Base-by-base conservation (phyloP, 2,888 invertebrate genomes). In the Cryptocephalus moraei region DNA sequence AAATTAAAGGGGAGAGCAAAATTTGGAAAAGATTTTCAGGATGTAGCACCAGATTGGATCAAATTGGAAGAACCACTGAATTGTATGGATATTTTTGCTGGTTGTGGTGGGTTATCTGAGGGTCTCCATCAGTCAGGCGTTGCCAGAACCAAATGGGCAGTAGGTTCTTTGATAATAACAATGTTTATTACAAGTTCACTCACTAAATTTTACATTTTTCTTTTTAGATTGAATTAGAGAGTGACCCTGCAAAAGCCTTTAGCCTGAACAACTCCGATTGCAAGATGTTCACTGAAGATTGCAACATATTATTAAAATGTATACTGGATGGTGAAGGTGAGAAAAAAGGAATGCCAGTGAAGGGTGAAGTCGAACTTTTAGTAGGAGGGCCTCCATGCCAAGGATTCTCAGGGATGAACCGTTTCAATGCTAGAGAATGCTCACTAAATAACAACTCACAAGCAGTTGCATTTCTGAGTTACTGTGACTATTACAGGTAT, bases 321-420 rank as follows among this genome's bases (percentile, higher is more conserved):
- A 85, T 81, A 1, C 81, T 91, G 71, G 71, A 79, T n/a, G 81
- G 80, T 1, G 49, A 60, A 31, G 63, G 58, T 2, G 46, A 50
- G 32, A 56, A 51, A 46, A 59, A 49, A 49, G 58, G 52, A 45
- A 69, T 90, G 39, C 91, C 91, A 0, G 71, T 75, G 64, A 84
- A 80, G 62, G 89, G 89, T 0, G 86, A 90, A 50, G 89, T 91
- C 1, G 89, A 91, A 60, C 68, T 91, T 49, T 68, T 91, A 32
- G 86, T 88, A 62, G 91, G 91, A 9, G 91, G 91, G 1, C 91
- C 91, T 1, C 91, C 91, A 0, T 91, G 91, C 64, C 91, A 91
- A 69, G 91, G 91, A 4, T 91, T 91, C 71, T 88, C 87, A 41
- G 88, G 88, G 34, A 90, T 91, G 89, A 91, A 91, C 68, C 73